These are phyloP conservation scores for Takifugu rubripes DNA, from an alignment of 2,797 vertebrate species.

Conservation along the genomic window DNA sequence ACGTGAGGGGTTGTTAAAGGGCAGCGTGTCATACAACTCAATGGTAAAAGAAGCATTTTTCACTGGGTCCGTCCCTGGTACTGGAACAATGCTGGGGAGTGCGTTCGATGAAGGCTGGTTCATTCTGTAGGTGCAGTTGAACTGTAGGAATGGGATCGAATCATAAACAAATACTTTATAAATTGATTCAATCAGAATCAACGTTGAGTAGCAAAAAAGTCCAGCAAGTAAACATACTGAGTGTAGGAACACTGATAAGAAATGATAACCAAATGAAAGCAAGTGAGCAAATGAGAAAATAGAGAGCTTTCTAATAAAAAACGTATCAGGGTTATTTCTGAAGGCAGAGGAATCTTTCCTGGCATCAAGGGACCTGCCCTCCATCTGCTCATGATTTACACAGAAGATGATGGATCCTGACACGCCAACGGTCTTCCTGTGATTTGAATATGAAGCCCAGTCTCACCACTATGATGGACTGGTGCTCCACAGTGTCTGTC, in stretches of 20 bases:
- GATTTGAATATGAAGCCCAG: slow-evolving; percentile 1
- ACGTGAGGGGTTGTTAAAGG: slow-evolving; percentile 31
- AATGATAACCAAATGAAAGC: slow-evolving; percentile 41
- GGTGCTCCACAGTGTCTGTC: slow-evolving; percentile 37
- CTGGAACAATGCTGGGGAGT: slow-evolving; percentile 20
- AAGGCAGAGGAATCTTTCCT: slow-evolving; percentile 48
- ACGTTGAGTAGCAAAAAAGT: too few relatives aligned
- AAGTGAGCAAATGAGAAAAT: neutral
- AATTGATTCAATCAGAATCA: too few relatives aligned
- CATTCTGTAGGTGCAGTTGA: slow-evolving; percentile 86
- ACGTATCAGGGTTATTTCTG: slow-evolving; percentile 49
- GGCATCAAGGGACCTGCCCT: slow-evolving; percentile 44
- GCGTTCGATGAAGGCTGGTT: slow-evolving; percentile 36
- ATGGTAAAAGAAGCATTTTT: slow-evolving; percentile 84
- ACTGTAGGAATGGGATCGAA: slow-evolving; percentile 63
- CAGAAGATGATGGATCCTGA: slow-evolving; percentile 1
- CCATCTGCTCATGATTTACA: slow-evolving; percentile 36
- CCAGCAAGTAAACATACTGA: too few relatives aligned
- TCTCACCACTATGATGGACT: slow-evolving; percentile 38
- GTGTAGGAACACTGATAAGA: neutral
- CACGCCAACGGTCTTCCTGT: neutral
- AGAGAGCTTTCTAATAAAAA: slow-evolving; percentile 28
- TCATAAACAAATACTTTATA: neutral
- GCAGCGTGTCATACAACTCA: slow-evolving; percentile 82
- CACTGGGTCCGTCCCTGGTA: slow-evolving; percentile 32